Conservation (phyloP, 2,888 invertebrate genomes). For the Physocephala rufipes region DNA sequence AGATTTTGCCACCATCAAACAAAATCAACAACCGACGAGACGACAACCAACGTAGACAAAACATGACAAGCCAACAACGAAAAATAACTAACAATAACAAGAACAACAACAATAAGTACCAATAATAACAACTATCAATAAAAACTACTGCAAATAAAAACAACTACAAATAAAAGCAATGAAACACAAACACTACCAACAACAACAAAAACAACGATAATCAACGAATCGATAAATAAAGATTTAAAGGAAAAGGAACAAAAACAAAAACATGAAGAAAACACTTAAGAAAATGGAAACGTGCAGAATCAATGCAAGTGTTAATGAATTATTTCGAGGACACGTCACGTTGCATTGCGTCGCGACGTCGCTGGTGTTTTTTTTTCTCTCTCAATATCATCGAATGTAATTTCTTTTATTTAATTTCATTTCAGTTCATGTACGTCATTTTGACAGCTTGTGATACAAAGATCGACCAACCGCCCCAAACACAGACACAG, state of each 20-base stretch:
- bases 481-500: too few species aligned
- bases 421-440: too few species aligned
- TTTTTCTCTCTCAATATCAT: too few species aligned
- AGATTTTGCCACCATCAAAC: too few species aligned
- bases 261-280: not conserved
- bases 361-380: too few species aligned
- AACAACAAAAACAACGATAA: slow-evolving; percentile 25
- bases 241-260: not conserved
- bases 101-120: slow-evolving; percentile 28
- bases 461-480: too few species aligned
- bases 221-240: not conserved
- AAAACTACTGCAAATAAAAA: slow-evolving; percentile 20
- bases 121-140: slow-evolving; percentile 35
- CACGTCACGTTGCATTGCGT: slow-evolving; percentile 44
- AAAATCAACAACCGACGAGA: slow-evolving; percentile 13
- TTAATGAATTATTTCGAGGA: slow-evolving; percentile 65
- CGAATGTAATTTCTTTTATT: too few species aligned
- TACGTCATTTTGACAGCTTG: too few species aligned
- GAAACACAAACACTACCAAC: slow-evolving; percentile 13
- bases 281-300: not conserved
- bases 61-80: slow-evolving; percentile 40
- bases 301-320: slow-evolving; percentile 50
- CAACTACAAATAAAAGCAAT: not conserved
- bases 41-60: slow-evolving; percentile 30
- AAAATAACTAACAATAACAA: slow-evolving; percentile 20